phyloP scores from a whole-genome alignment of 2,888 invertebrate species.

The Drosophila yooni region DNA sequence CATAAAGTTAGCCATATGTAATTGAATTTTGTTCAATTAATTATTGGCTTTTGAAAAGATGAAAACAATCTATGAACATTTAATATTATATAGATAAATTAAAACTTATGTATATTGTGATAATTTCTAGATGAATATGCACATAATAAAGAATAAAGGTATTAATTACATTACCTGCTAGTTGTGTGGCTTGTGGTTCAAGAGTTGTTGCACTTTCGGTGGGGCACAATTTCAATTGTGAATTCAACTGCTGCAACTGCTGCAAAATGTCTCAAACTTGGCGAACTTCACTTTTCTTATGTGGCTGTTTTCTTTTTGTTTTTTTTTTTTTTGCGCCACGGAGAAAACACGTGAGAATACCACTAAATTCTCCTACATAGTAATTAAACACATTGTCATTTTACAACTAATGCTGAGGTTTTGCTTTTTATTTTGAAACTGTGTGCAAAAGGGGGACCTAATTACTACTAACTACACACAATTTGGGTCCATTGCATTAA shows the following conservation, averaged over 20 bases:
- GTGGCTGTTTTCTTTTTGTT: conserved; percentile 16
- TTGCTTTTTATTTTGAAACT: conserved; percentile 9
- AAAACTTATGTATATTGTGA: not conserved
- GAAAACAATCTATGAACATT: not conserved
- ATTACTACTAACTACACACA: not conserved
- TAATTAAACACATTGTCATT: conserved; percentile 36
- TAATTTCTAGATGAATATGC: not conserved
- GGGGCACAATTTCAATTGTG: conserved; percentile 50
- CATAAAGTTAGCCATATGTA: not conserved
- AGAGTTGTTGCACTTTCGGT: conserved; percentile 26
- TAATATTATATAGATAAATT: not conserved
- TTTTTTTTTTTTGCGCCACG: conserved; percentile 14
- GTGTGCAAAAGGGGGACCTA: not conserved
- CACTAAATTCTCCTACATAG: conserved; percentile 58
- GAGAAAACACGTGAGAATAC: conserved; percentile 55
- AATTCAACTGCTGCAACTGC: conserved; percentile 13
- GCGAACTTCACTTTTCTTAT: conserved; percentile 37
- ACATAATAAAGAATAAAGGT: not conserved
- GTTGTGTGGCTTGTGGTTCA: not conserved
- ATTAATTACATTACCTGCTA: conserved; percentile 6
- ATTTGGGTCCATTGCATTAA: conserved; percentile 1
- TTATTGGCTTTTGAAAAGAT: not conserved
- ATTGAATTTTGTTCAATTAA: not conserved
- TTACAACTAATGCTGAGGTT: conserved; percentile 22
- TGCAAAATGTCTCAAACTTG: conserved; percentile 4